These are phyloP conservation scores for Pyrrhosoma nymphula DNA, from an alignment of 2,888 invertebrate genomes.

Conservation along the genomic window DNA sequence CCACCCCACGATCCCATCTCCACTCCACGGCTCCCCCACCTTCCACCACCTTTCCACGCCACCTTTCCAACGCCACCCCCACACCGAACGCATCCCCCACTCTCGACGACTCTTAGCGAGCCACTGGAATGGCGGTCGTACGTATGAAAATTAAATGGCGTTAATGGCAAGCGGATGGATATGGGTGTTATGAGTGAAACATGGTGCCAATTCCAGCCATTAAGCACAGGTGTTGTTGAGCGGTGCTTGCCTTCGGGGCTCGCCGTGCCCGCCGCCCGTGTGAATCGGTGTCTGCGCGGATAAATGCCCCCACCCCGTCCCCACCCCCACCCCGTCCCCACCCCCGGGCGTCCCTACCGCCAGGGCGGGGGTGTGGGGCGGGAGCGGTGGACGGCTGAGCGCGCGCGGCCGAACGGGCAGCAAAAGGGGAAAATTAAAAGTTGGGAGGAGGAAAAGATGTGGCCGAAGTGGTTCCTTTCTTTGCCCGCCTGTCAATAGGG, in stretches of 20 bases:
- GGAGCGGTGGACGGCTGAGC: too few species aligned
- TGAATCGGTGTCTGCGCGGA: conserved; percentile 58
- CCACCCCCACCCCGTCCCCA: not conserved
- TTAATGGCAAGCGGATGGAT: conserved; percentile 67
- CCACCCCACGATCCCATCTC: not conserved
- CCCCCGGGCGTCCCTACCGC: too few species aligned
- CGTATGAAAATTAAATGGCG: conserved; percentile 69
- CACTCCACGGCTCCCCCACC: not conserved
- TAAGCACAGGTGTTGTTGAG: conserved; percentile 68
- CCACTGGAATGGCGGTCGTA: conserved; percentile 65
- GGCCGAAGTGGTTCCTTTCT: not conserved
- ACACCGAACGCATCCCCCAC: conserved; percentile 63
- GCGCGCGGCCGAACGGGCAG: not conserved
- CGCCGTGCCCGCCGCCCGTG: conserved; percentile 16
- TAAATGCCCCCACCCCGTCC: not conserved
- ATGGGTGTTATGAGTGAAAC: conserved; percentile 69
- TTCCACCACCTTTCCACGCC: not conserved
- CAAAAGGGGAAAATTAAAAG: not conserved
- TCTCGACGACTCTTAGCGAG: conserved; percentile 15
- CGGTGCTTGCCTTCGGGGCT: conserved; percentile 48
- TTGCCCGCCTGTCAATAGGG: not conserved
- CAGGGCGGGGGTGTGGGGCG: too few species aligned
- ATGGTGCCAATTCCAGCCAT: conserved; percentile 68
- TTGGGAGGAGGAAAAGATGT: not conserved
- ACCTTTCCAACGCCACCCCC: not conserved